Conservation (phyloP, 2,113 vertebrate species). For the Brachyhypopomus occidentalis region DNA sequence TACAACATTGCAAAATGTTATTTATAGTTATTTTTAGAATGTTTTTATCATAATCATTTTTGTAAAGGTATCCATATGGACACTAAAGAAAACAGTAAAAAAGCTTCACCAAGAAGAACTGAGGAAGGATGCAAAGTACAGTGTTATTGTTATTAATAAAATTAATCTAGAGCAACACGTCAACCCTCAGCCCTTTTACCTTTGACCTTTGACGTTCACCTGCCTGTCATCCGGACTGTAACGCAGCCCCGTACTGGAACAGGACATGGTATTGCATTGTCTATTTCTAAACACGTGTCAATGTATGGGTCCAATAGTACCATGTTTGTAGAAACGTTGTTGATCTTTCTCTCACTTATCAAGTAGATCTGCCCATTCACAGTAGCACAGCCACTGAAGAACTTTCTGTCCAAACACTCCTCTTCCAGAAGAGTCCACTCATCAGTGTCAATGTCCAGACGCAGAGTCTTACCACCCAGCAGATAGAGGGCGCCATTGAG, state of each 20-base stretch:
- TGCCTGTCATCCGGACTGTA: constrained; percentile 64
- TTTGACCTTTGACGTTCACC: not conserved
- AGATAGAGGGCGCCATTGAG: constrained; percentile 85
- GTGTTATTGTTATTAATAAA: not conserved
- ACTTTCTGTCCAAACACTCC: constrained; percentile 76
- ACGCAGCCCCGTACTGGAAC: constrained; percentile 82
- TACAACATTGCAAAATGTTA: not conserved
- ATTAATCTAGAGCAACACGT: not conserved
- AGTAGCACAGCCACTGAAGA: constrained; percentile 83
- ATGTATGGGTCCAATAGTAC: constrained; percentile 83
- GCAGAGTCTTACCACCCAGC: constrained; percentile 81
- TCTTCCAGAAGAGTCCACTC: constrained; percentile 83
- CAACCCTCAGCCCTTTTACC: too few species aligned
- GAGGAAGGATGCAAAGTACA: not conserved
- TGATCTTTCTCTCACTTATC: constrained; percentile 79
- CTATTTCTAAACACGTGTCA: constrained; percentile 77
- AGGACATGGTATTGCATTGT: constrained; percentile 78
- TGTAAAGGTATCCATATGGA: too few species aligned
- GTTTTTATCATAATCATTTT: too few species aligned
- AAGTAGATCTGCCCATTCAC: constrained; percentile 81
- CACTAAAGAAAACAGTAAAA: too few species aligned
- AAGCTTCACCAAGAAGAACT: not conserved
- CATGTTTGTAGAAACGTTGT: constrained; percentile 73
- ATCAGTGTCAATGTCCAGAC: constrained; percentile 81
- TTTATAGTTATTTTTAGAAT: too few species aligned